phyloP scores from a whole-genome alignment of 2,888 invertebrate genomes.

The Eilema caniola region DNA sequence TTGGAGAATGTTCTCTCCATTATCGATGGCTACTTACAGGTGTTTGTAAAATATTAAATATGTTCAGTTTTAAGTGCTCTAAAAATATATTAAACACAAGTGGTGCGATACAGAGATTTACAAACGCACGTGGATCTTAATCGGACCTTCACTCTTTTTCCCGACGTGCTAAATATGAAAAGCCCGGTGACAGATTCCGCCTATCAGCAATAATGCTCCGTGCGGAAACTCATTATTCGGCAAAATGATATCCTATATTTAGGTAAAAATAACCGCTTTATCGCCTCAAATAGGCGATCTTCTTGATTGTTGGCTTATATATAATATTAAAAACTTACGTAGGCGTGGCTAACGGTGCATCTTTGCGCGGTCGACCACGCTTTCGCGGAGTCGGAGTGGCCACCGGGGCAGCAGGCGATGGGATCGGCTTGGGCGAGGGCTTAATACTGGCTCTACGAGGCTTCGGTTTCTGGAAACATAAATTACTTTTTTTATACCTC shows the following conservation, averaged over 20 bases:
- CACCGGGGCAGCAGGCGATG: conserved; percentile 27
- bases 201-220: too few species aligned
- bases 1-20: too few species aligned
- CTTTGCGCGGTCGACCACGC: conserved; percentile 77
- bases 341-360: conserved; percentile 47
- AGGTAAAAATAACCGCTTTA: too few species aligned
- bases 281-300: too few species aligned
- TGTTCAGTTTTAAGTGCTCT: background rate
- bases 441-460: conserved; percentile 45
- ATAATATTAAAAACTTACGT: conserved; percentile 45
- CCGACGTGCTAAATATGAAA: too few species aligned
- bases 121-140: background rate
- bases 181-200: too few species aligned
- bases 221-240: too few species aligned
- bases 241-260: too few species aligned
- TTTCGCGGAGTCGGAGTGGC: conserved; percentile 54
- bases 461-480: conserved; percentile 42
- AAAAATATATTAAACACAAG: background rate
- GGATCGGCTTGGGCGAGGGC: conserved; percentile 28
- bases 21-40: background rate
- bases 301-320: background rate
- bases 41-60: background rate
- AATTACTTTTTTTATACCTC: too few species aligned
- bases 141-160: background rate
- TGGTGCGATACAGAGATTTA: background rate